Percentiles rank a stretch among this genome's conserved stretches.
Conservation (phyloP, 2,797 vertebrate genomes). For the Labroides dimidiatus region DNA sequence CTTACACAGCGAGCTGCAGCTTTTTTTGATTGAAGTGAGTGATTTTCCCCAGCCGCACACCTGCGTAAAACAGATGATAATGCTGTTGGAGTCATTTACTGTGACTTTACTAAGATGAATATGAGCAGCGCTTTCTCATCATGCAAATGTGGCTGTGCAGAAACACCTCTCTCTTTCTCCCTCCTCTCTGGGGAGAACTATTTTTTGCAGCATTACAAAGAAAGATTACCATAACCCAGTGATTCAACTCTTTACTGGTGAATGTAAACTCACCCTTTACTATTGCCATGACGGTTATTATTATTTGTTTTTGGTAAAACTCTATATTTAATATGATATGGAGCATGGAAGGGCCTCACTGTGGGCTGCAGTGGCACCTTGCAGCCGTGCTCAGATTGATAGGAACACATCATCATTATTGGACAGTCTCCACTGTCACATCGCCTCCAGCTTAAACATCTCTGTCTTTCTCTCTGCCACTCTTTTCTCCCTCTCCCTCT, state of each 20-base stretch:
- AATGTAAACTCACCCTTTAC: constrained; percentile 71
- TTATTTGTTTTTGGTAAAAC: constrained; percentile 73
- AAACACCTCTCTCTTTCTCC: constrained; percentile 54
- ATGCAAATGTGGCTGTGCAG: constrained; percentile 73
- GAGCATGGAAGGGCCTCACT: constrained; percentile 54
- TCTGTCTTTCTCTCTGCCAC: constrained; percentile 60
- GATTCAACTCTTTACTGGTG: constrained; percentile 66
- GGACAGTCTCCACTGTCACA: constrained; percentile 78
- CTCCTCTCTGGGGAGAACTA: constrained; percentile 64
- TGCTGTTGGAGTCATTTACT: constrained; percentile 80
- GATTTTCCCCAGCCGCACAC: constrained; percentile 74
- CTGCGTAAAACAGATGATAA: constrained; percentile 81
- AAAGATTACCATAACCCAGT: constrained; percentile 65
- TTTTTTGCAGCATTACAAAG: constrained; percentile 69
- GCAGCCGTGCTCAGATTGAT: constrained; percentile 71
- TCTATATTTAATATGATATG: constrained; percentile 63
- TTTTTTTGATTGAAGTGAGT: constrained; percentile 81
- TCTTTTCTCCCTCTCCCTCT: constrained; percentile 46
- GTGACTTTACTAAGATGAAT: constrained; percentile 81
- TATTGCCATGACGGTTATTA: constrained; percentile 62
- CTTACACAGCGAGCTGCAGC: constrained; percentile 82
- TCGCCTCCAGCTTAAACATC: constrained; percentile 77
- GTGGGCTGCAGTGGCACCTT: constrained; percentile 45
- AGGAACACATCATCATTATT: constrained; percentile 76
- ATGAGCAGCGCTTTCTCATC: constrained; percentile 76